Base-by-base conservation (phyloP, 2,888 invertebrate species). In the Anarsia innoxiella region DNA sequence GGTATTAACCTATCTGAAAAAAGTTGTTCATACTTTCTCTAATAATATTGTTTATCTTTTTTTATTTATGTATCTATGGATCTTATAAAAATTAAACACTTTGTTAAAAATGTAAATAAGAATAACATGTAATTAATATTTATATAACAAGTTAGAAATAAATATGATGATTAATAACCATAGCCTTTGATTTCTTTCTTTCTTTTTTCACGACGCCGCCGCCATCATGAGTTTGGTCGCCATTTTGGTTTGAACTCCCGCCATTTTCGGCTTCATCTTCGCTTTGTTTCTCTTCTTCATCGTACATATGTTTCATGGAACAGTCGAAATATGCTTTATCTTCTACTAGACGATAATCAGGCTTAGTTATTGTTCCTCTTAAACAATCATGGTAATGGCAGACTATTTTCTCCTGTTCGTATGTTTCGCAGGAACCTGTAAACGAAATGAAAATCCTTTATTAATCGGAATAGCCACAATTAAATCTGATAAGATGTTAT, bases 381-480 rank as follows among this genome's bases (percentile, higher is more conserved):
- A 89, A 55, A 47, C 84, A 87, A 57, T 90, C 89, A 58, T 87
- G 84, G 60, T 89, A 90, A 41, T 75, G 71, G 29, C 80, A 74
- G 0, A 89, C 88, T n/a, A 83, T 80, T 41, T 86, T 84, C 48
- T 89, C 89, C 59, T 90, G 90, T 41, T 86, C 86, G 37, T 79
- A 79, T 0, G 89, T 89, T 60, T 90, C 90, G 36, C 89, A 86
- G 1, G 90, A 89, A 13, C 89, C 88, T 56, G 84, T 2, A 49
- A 51, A 36, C 12, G 1, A 34, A 19, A 19, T n/a, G 5, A 19
- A 19, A n/a, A n/a, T n/a, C n/a, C n/a, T n/a, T n/a, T n/a, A n/a
- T n/a, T n/a, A n/a, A n/a, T n/a, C n/a, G n/a, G n/a, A n/a, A n/a
- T n/a, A n/a, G n/a, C n/a, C n/a, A n/a, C n/a, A n/a, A n/a, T n/a